Percentiles rank a stretch among this genome's conserved stretches.
phyloP scores from a whole-genome alignment of 2,888 invertebrate genomes.

The Timema cristinae region DNA sequence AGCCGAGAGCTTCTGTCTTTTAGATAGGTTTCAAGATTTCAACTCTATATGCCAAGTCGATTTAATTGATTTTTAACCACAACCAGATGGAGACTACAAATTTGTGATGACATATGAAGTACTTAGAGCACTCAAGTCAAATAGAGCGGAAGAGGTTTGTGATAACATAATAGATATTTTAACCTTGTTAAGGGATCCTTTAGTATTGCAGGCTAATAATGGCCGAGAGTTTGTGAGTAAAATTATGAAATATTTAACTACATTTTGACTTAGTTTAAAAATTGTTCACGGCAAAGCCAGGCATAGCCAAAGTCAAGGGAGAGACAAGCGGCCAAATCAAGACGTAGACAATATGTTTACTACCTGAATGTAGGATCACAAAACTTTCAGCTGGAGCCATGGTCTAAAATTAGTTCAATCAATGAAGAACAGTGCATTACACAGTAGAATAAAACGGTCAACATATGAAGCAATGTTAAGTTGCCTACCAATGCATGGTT shows the following conservation, averaged over 20 bases:
- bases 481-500: background rate
- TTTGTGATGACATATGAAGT: conserved; percentile 43
- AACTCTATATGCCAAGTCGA: conserved; percentile 40
- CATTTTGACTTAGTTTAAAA: conserved; percentile 4
- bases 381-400: background rate
- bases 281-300: conserved; percentile 13
- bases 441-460: background rate
- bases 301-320: background rate
- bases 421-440: conserved; percentile 5
- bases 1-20: no score
- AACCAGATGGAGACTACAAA: conserved; percentile 39
- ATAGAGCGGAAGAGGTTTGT: conserved; percentile 42
- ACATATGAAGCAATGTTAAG: conserved; percentile 13
- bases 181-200: conserved; percentile 37
- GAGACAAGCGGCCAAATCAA: background rate
- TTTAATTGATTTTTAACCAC: conserved; percentile 41
- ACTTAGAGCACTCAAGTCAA: conserved; percentile 40
- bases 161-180: conserved; percentile 34
- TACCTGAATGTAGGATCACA: background rate
- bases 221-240: background rate
- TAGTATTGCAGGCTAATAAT: conserved; percentile 37
- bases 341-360: conserved; percentile 10
- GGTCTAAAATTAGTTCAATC: conserved; percentile 7
- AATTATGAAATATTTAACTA: background rate
- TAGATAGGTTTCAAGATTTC: conserved; percentile 21